Base-by-base conservation (phyloP, 2,797 vertebrate species). In the Helicolenus hilgendorfi region DNA sequence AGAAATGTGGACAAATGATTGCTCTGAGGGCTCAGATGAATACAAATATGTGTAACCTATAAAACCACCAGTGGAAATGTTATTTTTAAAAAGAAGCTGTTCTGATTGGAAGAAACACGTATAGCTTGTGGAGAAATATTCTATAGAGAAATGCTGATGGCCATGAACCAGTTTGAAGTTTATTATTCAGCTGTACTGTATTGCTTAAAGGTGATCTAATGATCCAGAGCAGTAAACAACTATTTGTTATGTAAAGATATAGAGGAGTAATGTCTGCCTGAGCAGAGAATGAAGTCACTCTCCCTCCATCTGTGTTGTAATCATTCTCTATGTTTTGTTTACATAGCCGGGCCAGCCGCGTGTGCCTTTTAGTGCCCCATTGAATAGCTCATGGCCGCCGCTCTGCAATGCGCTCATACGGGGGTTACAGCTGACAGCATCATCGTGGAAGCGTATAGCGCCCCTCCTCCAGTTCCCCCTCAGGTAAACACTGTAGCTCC, bases 131-230 rank as follows among this genome's bases (percentile, higher is more conserved):
- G 10, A 69, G 35, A 59, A 26, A 18, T 4, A 59, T 31, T 71
- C 49, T 15, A 36, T 45, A 1, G 7, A 69, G 35, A 77, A 60
- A 56, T 62, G 1, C 36, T 67, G n/a, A 75, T 31, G 6, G 6
- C 24, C 18, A 20, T 74, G 9, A 81, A 83, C 13, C 63, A 45
- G 33, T 60, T 45, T 29, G 26, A 71, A 55, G 13, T 36, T n/a
- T 24, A 13, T 36, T 15, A 60, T 5, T 33, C 49, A 58, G 11
- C 45, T n/a, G 22, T 3, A 22, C 7, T 79, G 55, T 41, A 24
- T 49, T 49, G 41, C 41, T 49, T 49, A 20, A 49, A 45, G 41
- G 41, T 20, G 41, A 49, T 49, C 0, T 49, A 8, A 2, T 45
- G 41, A 49, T 49, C 41, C 7, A 49, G 41, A 53, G 11, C n/a